Conservation (phyloP, 2,113 vertebrate species). For the Gadus macrocephalus region DNA sequence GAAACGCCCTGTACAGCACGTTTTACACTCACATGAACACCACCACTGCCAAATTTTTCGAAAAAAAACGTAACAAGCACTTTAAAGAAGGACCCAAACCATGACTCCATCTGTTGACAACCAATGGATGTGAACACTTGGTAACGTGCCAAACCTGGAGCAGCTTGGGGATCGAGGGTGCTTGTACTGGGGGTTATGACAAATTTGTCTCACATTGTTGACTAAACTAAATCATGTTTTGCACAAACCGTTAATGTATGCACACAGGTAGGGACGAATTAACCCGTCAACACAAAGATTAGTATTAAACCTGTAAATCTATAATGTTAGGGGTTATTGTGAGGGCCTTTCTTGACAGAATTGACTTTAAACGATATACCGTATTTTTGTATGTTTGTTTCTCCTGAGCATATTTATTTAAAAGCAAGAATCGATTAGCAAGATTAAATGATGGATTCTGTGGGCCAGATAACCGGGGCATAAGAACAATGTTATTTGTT, state of each 20-base stretch:
- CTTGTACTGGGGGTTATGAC: slow-evolving; percentile 28
- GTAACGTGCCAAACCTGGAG: neutral
- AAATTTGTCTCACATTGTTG: slow-evolving; percentile 34
- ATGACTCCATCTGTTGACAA: slow-evolving; percentile 25
- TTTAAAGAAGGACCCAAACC: slow-evolving; percentile 33
- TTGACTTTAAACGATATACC: too few species aligned
- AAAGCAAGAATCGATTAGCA: slow-evolving; percentile 11
- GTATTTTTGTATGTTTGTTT: too few species aligned
- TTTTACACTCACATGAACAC: neutral
- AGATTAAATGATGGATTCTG: neutral
- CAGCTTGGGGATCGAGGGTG: slow-evolving; percentile 3
- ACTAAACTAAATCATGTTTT: slow-evolving; percentile 51
- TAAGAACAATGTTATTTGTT: slow-evolving; percentile 11
- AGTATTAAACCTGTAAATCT: slow-evolving; percentile 2
- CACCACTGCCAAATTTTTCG: neutral
- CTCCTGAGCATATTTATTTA: slow-evolving; percentile 46
- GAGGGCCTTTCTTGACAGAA: too few species aligned
- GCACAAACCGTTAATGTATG: slow-evolving; percentile 32
- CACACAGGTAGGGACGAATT: slow-evolving; percentile 15
- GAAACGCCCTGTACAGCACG: neutral
- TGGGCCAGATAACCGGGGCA: slow-evolving; percentile 9
- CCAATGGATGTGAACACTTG: too few species aligned
- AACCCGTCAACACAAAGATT: slow-evolving; percentile 12
- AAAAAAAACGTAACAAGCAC: slow-evolving; percentile 34
- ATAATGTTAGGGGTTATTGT: neutral